Conservation (phyloP, 2,797 vertebrate species). For the Smutsia temminckii region DNA sequence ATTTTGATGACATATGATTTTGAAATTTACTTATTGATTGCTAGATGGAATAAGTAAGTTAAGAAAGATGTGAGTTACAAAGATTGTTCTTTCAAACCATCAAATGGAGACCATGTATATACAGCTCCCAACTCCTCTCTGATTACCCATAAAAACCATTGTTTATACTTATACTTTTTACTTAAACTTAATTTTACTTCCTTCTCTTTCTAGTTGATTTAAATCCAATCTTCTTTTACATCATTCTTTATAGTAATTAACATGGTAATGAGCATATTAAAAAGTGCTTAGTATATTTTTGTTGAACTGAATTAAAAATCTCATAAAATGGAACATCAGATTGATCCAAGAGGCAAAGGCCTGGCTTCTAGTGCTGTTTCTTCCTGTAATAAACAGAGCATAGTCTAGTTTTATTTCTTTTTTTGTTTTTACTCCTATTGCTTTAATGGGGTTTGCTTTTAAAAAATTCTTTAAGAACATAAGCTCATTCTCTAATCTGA, state of each 20-base stretch:
- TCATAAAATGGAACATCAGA: not conserved
- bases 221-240: constrained; percentile 31
- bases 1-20: not conserved
- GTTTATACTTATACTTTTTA: not conserved
- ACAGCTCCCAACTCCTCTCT: not conserved
- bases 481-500: not conserved
- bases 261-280: constrained; percentile 29
- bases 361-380: not conserved
- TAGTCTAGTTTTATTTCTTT: not conserved
- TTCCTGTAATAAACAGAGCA: not conserved
- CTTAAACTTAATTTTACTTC: constrained; percentile 2
- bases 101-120: not conserved
- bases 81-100: not conserved
- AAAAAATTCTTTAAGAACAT: not conserved
- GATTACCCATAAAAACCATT: not conserved
- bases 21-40: not conserved
- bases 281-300: constrained; percentile 14
- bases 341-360: not conserved
- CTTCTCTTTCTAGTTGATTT: constrained; percentile 27
- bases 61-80: not conserved
- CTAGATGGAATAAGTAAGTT: not conserved
- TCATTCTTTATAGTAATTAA: not conserved
- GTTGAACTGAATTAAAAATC: constrained; percentile 41
- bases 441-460: not conserved
- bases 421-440: not conserved